phyloP scores from a whole-genome alignment of 2,888 invertebrate genomes.

The Tolmerus cingulatus region DNA sequence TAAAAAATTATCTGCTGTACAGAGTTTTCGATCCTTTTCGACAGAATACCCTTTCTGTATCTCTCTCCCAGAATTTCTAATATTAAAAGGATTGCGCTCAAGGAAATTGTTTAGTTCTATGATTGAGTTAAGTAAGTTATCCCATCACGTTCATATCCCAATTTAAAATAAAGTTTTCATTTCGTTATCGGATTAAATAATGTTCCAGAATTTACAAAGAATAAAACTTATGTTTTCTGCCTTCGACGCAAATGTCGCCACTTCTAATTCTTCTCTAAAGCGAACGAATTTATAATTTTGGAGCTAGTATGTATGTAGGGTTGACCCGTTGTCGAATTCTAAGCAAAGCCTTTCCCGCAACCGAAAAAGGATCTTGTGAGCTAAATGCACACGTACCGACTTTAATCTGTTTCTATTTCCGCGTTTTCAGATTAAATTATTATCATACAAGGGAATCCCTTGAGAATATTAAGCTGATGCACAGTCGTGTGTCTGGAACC shows the following conservation, averaged over 20 bases:
- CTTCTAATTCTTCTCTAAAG: constrained; percentile 1
- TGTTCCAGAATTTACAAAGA: not conserved
- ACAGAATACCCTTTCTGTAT: not conserved
- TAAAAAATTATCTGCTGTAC: not conserved
- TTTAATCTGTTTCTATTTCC: constrained; percentile 49
- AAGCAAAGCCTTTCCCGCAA: not conserved
- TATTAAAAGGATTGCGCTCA: not conserved
- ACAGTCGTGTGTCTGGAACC: constrained; percentile 45
- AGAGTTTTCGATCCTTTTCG: not conserved
- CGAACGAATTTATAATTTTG: not conserved
- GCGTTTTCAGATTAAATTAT: constrained; percentile 48
- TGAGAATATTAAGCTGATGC: constrained; percentile 48
- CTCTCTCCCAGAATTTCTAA: not conserved
- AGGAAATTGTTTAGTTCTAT: not conserved
- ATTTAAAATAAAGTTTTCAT: not conserved
- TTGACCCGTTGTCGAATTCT: constrained; percentile 16
- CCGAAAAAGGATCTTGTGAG: not conserved
- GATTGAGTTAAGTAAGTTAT: not conserved
- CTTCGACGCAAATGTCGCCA: not conserved
- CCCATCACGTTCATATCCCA: not conserved
- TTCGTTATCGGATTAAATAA: not conserved
- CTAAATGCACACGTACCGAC: constrained; percentile 45
- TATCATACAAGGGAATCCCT: constrained; percentile 46
- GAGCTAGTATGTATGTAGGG: not conserved
- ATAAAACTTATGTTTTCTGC: not conserved